Evolutionary conservation across 1,140 invertebrate species (phyloP).

Genomic region (Daktulosphaira vitifoliae): DNA sequence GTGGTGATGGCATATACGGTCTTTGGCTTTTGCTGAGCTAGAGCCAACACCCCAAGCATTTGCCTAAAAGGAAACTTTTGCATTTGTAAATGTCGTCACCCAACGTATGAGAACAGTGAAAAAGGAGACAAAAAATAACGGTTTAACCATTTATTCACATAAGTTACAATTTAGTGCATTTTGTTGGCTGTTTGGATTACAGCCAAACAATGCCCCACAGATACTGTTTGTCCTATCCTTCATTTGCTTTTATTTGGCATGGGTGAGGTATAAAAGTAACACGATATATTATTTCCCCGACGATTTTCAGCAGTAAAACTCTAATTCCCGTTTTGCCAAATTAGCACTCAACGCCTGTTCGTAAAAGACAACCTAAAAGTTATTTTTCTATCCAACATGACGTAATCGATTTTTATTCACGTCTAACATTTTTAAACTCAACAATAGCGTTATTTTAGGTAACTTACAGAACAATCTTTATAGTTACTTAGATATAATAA

Average conservation of each 20-base stretch:
- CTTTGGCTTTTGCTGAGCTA: conserved; percentile 12
- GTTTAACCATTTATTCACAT: conserved; percentile 17
- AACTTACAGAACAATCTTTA: no score
- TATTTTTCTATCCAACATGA: background rate
- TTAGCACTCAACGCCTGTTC: conserved; percentile 13
- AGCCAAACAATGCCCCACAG: conserved; percentile 1
- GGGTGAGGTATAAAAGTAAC: no score
- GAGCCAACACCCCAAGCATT: conserved; percentile 16
- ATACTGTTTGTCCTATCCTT: background rate
- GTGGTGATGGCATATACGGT: no score
- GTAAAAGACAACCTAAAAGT: no score
- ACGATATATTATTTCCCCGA: background rate
- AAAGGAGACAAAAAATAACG: no score
- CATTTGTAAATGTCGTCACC: conserved; percentile 1
- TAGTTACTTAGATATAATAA: no score
- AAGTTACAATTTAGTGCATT: conserved; percentile 29
- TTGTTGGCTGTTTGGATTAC: background rate
- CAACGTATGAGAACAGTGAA: background rate
- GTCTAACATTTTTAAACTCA: conserved; percentile 1
- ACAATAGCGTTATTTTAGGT: no score
- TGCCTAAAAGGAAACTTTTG: conserved; percentile 33
- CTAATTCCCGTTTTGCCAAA: conserved; percentile 28
- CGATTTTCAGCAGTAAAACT: conserved; percentile 18
- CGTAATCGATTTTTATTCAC: conserved; percentile 9
- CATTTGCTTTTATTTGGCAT: background rate